phyloP scores from a whole-genome alignment of 2,113 vertebrate genomes.

The Porphyrio hochstetteri region DNA sequence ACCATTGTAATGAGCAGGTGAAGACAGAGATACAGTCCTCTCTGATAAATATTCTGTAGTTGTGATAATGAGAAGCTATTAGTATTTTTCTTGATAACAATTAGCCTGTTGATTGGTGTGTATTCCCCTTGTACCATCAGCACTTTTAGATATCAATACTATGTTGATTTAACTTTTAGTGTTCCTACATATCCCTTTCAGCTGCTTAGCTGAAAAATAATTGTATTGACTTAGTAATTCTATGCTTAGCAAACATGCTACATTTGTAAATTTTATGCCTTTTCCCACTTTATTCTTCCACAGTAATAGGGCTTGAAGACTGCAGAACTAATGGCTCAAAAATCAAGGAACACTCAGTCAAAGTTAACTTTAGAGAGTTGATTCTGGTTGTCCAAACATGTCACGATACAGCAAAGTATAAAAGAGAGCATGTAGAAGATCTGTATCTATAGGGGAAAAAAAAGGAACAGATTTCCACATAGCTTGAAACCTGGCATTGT shows the following conservation, averaged over 20 bases:
- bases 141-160: neutral
- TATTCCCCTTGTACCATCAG: slow-evolving; percentile 15
- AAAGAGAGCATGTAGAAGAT: neutral
- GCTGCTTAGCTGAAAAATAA: neutral
- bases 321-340: neutral
- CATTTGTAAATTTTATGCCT: neutral
- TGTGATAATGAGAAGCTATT: slow-evolving; percentile 41
- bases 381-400: neutral
- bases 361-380: neutral
- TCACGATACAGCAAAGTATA: neutral
- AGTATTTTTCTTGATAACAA: slow-evolving; percentile 54
- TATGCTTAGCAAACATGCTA: neutral
- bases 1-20: neutral
- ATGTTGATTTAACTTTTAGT: slow-evolving; percentile 20
- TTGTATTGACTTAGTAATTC: neutral
- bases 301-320: neutral
- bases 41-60: neutral
- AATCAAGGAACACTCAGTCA: neutral
- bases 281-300: neutral
- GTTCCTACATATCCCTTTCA: neutral
- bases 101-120: slow-evolving; percentile 31
- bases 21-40: neutral
- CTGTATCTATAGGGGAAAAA: neutral
- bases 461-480: neutral
- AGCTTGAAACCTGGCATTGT: neutral